phyloP scores from a whole-genome alignment of 2,797 vertebrate genomes.

The Yasuhikotakia modesta region DNA sequence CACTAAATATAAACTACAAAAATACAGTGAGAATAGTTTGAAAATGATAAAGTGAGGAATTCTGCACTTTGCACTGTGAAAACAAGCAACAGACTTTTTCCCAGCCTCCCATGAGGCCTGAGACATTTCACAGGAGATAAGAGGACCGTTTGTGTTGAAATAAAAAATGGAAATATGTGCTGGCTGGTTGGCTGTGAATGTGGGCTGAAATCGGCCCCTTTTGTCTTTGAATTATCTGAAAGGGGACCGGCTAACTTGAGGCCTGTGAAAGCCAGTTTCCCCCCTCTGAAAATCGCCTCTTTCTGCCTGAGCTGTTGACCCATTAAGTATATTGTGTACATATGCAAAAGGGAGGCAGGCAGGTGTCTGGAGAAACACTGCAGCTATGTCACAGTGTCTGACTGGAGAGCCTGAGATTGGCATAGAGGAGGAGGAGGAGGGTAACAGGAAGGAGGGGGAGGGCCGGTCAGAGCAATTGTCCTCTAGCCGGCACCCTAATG shows the following conservation, averaged over 20 bases:
- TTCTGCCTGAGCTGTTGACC: slow-evolving; percentile 67
- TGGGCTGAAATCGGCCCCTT: slow-evolving; percentile 61
- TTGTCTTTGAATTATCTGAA: slow-evolving; percentile 66
- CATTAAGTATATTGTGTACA: slow-evolving; percentile 69
- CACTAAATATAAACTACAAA: slow-evolving; percentile 27
- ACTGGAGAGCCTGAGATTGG: slow-evolving; percentile 35
- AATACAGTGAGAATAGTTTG: slow-evolving; percentile 7
- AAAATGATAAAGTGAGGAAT: slow-evolving; percentile 10
- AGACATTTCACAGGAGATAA: slow-evolving; percentile 38
- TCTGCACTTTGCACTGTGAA: background rate
- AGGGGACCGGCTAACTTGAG: slow-evolving; percentile 53
- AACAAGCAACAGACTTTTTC: slow-evolving; percentile 8
- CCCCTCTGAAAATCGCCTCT: slow-evolving; percentile 54
- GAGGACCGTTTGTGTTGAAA: slow-evolving; percentile 47
- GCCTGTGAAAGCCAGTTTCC: slow-evolving; percentile 50
- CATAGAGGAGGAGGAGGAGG: slow-evolving; percentile 40
- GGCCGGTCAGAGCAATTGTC: slow-evolving; percentile 47
- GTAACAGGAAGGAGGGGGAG: slow-evolving; percentile 27
- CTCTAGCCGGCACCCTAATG: slow-evolving; percentile 59
- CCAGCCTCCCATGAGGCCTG: slow-evolving; percentile 20
- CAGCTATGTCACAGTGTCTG: slow-evolving; percentile 53
- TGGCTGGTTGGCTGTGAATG: slow-evolving; percentile 58
- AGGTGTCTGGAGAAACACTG: slow-evolving; percentile 63
- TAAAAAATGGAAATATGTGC: slow-evolving; percentile 57
- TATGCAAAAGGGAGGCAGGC: slow-evolving; percentile 67